Percentiles rank a stretch among this genome's conserved stretches.
phyloP scores from a whole-genome alignment of 2,888 invertebrate genomes.

The Bedellia somnulentella region DNA sequence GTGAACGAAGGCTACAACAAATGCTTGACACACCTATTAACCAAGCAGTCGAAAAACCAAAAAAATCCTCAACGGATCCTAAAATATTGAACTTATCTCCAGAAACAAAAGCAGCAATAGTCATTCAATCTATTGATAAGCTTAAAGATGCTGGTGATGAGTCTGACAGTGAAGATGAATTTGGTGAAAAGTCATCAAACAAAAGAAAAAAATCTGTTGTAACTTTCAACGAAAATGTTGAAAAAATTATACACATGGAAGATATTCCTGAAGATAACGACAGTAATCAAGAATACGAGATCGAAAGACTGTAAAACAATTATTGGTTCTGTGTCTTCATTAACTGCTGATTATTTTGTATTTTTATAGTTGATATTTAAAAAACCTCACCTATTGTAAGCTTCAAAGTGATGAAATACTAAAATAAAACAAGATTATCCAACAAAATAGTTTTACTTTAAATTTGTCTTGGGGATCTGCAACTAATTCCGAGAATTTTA shows the following conservation, averaged over 20 bases:
- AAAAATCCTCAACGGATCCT: slow-evolving; percentile 16
- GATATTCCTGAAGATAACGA: slow-evolving; percentile 20
- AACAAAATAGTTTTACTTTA: no score
- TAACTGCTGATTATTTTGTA: slow-evolving; percentile 1
- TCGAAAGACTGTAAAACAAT: slow-evolving; percentile 3
- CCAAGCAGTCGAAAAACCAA: slow-evolving; percentile 16
- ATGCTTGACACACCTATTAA: slow-evolving; percentile 30
- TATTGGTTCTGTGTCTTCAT: no score
- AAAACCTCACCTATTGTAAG: no score
- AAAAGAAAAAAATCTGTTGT: slow-evolving; percentile 48
- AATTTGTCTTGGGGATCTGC: no score
- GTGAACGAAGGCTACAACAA: slow-evolving; percentile 38
- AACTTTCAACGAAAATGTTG: slow-evolving; percentile 59
- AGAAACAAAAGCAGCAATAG: slow-evolving; percentile 14
- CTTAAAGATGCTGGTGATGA: slow-evolving; percentile 35
- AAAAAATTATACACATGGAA: slow-evolving; percentile 52
- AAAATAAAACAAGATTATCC: no score
- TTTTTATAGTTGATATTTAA: no score
- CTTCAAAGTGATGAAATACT: no score
- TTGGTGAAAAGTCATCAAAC: slow-evolving; percentile 26
- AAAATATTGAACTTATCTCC: slow-evolving; percentile 12
- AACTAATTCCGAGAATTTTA: no score
- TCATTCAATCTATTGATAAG: slow-evolving; percentile 45
- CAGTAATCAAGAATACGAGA: slow-evolving; percentile 3
- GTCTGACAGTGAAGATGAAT: slow-evolving; percentile 39